Percentiles rank a stretch among this genome's conserved stretches.
Conservation (phyloP, 2,797 vertebrate species). For the Oreortyx pictus region DNA sequence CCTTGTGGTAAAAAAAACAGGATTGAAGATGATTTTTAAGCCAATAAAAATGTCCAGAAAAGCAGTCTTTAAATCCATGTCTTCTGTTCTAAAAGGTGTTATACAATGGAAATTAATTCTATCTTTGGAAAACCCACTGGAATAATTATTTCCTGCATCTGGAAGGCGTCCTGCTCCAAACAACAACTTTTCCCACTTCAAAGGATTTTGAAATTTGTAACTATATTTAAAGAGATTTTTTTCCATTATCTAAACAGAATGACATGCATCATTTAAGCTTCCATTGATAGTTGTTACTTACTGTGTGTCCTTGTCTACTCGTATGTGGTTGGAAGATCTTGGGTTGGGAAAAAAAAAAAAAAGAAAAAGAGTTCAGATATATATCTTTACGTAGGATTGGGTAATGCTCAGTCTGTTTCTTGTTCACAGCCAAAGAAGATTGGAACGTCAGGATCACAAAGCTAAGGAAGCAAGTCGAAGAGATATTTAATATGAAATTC, state of each 20-base stretch:
- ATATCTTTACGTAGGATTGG: neutral
- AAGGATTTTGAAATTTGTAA: neutral
- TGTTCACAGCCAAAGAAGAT: slow-evolving; percentile 80
- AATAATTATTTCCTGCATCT: neutral
- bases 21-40: neutral
- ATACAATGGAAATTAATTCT: neutral
- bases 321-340: neutral
- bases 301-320: neutral
- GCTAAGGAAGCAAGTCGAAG: slow-evolving; percentile 83
- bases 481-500: slow-evolving; percentile 84
- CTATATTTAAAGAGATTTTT: neutral
- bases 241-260: neutral
- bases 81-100: neutral
- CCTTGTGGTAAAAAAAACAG: neutral
- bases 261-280: neutral
- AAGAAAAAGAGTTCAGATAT: neutral
- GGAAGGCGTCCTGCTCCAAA: neutral
- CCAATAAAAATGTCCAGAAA: neutral
- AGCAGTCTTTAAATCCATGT: neutral
- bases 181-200: neutral
- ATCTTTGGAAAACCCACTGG: neutral
- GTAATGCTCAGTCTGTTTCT: neutral
- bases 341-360: neutral
- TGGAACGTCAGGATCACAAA: slow-evolving; percentile 85
- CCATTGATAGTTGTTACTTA: neutral